Base-by-base conservation (phyloP, 2,797 vertebrate species). In the Hapalemur alaotrensis region DNA sequence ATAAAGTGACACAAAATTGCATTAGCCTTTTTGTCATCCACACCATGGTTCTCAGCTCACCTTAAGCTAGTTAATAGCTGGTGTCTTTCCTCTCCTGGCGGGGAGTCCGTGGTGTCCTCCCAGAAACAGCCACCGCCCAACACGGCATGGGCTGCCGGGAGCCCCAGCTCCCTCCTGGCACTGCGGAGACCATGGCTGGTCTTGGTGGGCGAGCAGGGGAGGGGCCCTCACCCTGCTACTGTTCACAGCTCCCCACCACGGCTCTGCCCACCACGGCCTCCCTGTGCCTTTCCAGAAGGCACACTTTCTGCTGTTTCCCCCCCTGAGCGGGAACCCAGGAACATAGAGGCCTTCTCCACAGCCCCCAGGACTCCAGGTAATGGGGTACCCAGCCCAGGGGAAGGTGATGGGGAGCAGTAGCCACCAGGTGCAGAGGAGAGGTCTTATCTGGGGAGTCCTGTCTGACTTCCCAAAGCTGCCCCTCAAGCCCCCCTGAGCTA, bases 391-490 rank as follows among this genome's bases (percentile, higher is more conserved):
- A 54, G 50, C 13, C 50, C 35, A 38, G 52, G n/a, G 22, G 54
- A 11, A 22, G 85, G 30, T 23, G 10, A 75, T 5, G 50, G 43
- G 57, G 54, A 41, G 43, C 22, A 13, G n/a, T 1, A 28, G 52
- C 43, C 50, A 5, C 50, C 35, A 15, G 65, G 35, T 11, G 30
- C 32, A 70, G 50, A 83, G 59, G 23, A 38, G 52, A 75, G 81
- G 35, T 1, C 90, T 81, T 52, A 59, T 50, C 65, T 61, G n/a
- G 48, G 67, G 38, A 75, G 22, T 46, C 69, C 63, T 4, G 14
- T 35, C 46, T 41, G 46, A 46, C 92, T 96, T 97, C 95, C 89
- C 59, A 28, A 65, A 59, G 89, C 83, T 84, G 85, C 38, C 93
- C 93, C 67, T 59, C 15, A 0, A n/a, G 41, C 65, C 89, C 50